Percentiles rank a stretch among this genome's conserved stretches.
Evolutionary conservation across 2,888 invertebrate genomes (phyloP).

Genomic region (Nymphalis polychloros): DNA sequence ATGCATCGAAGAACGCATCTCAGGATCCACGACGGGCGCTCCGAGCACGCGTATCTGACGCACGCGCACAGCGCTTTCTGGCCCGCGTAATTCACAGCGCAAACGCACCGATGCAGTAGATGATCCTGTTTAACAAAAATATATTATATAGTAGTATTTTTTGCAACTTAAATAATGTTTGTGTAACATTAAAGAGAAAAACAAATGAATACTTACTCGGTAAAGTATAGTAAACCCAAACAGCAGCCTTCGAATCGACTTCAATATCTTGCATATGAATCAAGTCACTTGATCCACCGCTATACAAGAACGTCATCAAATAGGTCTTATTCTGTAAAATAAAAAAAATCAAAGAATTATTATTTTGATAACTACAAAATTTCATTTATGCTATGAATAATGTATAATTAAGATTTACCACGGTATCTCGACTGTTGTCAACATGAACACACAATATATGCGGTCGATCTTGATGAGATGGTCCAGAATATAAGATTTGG

Average conservation of each 20-base stretch:
- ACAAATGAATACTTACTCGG: slow-evolving; percentile 76
- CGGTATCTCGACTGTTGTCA: slow-evolving; percentile 96
- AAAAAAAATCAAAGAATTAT: slow-evolving; percentile 17
- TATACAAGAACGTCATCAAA: slow-evolving; percentile 91
- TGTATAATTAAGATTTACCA: slow-evolving; percentile 78
- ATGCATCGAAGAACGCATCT: slow-evolving; percentile 58
- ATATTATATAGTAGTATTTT: slow-evolving; percentile 48
- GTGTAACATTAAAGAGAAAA: background rate
- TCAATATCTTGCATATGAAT: slow-evolving; percentile 91
- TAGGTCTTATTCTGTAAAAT: slow-evolving; percentile 92
- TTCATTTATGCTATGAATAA: background rate
- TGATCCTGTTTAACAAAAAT: slow-evolving; percentile 55
- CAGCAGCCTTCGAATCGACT: slow-evolving; percentile 90
- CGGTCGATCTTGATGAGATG: slow-evolving; percentile 80
- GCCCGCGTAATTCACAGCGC: slow-evolving; percentile 93
- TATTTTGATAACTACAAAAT: background rate
- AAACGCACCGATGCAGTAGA: slow-evolving; percentile 78
- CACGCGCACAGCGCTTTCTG: slow-evolving; percentile 93
- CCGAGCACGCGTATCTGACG: slow-evolving; percentile 86
- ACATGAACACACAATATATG: slow-evolving; percentile 92
- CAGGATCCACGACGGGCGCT: slow-evolving; percentile 48
- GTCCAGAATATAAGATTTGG: slow-evolving; percentile 77
- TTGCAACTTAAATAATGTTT: too few species aligned
- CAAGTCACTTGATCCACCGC: slow-evolving; percentile 90
- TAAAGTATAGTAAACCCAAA: slow-evolving; percentile 95